These are phyloP conservation scores for Erythrolamprus reginae DNA, from an alignment of 2,113 vertebrate species.

Conservation along the genomic window DNA sequence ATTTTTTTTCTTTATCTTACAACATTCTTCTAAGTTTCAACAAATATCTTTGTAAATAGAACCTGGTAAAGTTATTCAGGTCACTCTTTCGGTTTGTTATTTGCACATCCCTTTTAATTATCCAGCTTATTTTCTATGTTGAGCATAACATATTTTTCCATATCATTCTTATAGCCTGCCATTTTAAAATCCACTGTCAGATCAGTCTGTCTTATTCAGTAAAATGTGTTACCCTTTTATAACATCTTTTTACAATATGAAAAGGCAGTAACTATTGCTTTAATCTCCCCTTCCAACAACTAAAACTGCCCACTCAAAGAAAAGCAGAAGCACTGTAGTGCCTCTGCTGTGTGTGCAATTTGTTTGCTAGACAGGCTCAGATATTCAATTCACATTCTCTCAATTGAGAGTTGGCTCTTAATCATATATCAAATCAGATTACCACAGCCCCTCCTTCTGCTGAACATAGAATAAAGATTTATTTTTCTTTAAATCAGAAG, in stretches of 20 bases:
- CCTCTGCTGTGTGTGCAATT: not conserved
- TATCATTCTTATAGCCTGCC: too few species aligned
- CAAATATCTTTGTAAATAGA: too few species aligned
- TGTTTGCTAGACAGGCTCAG: not conserved
- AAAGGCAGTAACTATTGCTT: not conserved
- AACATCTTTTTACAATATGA: not conserved
- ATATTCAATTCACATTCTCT: not conserved
- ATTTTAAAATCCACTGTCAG: too few species aligned
- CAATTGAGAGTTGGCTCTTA: not conserved
- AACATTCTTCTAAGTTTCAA: too few species aligned
- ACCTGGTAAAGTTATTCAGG: too few species aligned
- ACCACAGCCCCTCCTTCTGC: not conserved
- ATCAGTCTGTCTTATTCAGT: too few species aligned
- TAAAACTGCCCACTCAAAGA: not conserved
- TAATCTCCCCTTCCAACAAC: not conserved
- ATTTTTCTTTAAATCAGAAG: not conserved
- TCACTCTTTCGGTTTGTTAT: too few species aligned
- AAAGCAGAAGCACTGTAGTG: not conserved
- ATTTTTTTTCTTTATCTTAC: too few species aligned
- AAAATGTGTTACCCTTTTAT: too few species aligned
- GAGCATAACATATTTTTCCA: too few species aligned
- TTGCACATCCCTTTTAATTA: too few species aligned
- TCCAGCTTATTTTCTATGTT: too few species aligned
- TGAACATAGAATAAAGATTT: not conserved
- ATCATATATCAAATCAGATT: not conserved